Base-by-base conservation (phyloP, 2,113 vertebrate genomes). In the Cochlearius cochlearius region DNA sequence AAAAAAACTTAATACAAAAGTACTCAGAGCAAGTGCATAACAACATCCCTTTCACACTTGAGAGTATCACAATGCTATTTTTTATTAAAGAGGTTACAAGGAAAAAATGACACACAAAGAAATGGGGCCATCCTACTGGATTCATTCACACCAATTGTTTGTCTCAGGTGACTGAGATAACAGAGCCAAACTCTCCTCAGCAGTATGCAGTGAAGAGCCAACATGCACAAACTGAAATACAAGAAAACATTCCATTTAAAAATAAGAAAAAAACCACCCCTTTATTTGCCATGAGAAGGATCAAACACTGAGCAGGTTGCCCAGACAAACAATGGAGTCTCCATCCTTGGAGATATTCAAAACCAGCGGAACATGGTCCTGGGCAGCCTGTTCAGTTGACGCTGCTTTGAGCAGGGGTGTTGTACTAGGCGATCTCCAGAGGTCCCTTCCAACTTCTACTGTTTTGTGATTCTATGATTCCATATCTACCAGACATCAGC, bases 241-340 rank as follows among this genome's bases (percentile, higher is more conserved):
- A 80, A 80, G 25, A 60, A 86, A 47, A 32, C 20, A 66, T 39
- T 76, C 15, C 1, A 6, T 52, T 75, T 69, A 81, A 81, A 71
- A 1, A 1, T 10, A 59, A 39, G 16, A 8, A 6, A 2, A 8
- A n/a, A 39, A 66, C 22, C 41, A n/a, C 3, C 16, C 4, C 12
- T 29, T 36, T 43, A 67, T 86, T 68, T 47, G 36, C 25, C 58
- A 10, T 77, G 36, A 47, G 43, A 41, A 5, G 22, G 17, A 47
- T 45, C 34, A 59, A 68, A 72, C 26, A 68, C 25, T 64, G 23
- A 34, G 43, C 36, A 89, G 10, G 14, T 12, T 73, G 10, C 38
- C 23, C 17, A 66, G 27, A 53, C 12, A 56, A 88, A 73, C 39
- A 53, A 20, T 59, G 9, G 45, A 49, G 30, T 72, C 45, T 76